phyloP scores from a whole-genome alignment of 2,888 invertebrate species.

The Pachliopta kotzebuea region DNA sequence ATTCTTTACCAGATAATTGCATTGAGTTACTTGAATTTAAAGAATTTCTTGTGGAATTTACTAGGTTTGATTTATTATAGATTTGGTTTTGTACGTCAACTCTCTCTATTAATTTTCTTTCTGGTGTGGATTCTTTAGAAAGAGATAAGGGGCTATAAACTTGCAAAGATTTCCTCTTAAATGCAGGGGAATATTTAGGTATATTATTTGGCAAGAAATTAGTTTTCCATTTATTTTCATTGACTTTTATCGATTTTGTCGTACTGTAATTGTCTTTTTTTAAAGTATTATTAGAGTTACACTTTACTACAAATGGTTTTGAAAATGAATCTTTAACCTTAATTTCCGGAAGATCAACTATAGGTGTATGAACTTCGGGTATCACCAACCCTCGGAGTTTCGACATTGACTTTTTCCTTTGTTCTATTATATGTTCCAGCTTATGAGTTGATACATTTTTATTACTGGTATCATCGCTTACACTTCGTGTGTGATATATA shows the following conservation, averaged over 20 bases:
- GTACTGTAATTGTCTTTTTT: constrained; percentile 53
- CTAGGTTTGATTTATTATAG: constrained; percentile 45
- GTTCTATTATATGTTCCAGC: constrained; percentile 88
- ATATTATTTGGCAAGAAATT: constrained; percentile 75
- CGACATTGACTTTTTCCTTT: constrained; percentile 89
- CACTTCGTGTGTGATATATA: constrained; percentile 65
- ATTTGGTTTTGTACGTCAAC: constrained; percentile 52
- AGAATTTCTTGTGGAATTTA: constrained; percentile 49
- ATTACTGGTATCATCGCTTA: constrained; percentile 65
- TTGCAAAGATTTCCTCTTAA: constrained; percentile 87
- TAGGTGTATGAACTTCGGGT: constrained; percentile 85
- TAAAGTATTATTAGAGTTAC: constrained; percentile 51
- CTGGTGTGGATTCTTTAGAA: constrained; percentile 74
- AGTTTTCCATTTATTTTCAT: constrained; percentile 70
- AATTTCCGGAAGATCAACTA: constrained; percentile 90
- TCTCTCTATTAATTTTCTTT: constrained; percentile 60
- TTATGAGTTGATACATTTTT: constrained; percentile 73
- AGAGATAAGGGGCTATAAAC: constrained; percentile 78
- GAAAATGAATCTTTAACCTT: constrained; percentile 84
- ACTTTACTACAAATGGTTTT: constrained; percentile 67
- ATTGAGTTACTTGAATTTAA: constrained; percentile 51
- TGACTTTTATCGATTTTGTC: constrained; percentile 52
- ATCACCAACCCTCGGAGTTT: constrained; percentile 94
- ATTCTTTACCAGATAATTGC: constrained; percentile 50
- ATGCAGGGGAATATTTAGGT: constrained; percentile 91